These are phyloP conservation scores for Drosophila mercatorum DNA, from an alignment of 2,888 invertebrate species.

Conservation along the genomic window DNA sequence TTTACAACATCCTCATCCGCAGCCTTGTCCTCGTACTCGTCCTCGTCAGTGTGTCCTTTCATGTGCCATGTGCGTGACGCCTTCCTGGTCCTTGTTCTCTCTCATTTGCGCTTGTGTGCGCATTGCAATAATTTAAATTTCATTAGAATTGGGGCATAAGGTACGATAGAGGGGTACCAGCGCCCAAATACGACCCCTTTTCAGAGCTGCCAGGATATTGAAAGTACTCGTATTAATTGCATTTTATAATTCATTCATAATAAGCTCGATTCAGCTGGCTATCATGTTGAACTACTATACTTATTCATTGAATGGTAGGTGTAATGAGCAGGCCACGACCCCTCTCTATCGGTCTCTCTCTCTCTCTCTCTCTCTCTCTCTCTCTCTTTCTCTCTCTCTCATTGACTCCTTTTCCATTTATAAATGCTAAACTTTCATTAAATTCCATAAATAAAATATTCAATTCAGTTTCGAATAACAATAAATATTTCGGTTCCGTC, in stretches of 20 bases:
- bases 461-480: neutral
- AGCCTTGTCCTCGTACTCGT: constrained; percentile 14
- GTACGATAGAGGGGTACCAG: neutral
- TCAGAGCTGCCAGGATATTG: constrained; percentile 22
- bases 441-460: constrained; percentile 11
- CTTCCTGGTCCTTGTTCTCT: constrained; percentile 30
- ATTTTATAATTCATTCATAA: neutral
- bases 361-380: too few species aligned
- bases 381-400: too few species aligned
- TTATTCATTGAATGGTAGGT: neutral
- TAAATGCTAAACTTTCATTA: neutral
- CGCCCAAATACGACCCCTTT: constrained; percentile 43
- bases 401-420: neutral
- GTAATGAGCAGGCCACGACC: neutral
- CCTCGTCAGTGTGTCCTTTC: constrained; percentile 36
- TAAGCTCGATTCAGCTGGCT: neutral
- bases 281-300: neutral
- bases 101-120: constrained; percentile 71
- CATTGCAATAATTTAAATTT: constrained; percentile 69
- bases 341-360: neutral
- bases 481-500: constrained; percentile 5
- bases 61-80: constrained; percentile 50
- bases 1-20: constrained; percentile 7
- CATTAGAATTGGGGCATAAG: constrained; percentile 25
- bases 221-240: constrained; percentile 12